These are phyloP conservation scores for Acanthosepion lycidas DNA, from an alignment of 2,888 invertebrate species.

Conservation along the genomic window DNA sequence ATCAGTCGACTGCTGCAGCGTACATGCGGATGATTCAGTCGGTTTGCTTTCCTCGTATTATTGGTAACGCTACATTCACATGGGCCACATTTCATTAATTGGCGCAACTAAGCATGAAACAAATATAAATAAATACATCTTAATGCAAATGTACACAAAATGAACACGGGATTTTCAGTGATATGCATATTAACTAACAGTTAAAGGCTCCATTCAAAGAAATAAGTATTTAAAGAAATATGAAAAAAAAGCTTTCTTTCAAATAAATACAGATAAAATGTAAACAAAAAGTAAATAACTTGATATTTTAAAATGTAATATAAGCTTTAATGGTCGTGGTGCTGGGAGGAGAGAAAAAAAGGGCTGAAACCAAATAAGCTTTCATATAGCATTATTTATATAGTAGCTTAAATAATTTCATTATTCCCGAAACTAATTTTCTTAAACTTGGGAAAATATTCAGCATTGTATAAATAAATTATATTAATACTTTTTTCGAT, in stretches of 20 bases:
- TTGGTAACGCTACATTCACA: constrained; percentile 11
- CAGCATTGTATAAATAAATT: too few species aligned
- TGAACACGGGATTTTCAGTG: not conserved
- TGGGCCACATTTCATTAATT: constrained; percentile 21
- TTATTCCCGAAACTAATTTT: too few species aligned
- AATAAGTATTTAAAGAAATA: not conserved
- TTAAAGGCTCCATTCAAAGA: not conserved
- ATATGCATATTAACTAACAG: not conserved
- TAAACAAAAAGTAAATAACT: too few species aligned
- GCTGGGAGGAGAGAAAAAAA: too few species aligned
- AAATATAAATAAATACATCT: constrained; percentile 1
- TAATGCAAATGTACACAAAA: not conserved
- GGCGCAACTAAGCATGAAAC: not conserved
- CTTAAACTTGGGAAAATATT: too few species aligned
- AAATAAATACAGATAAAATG: not conserved
- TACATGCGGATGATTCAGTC: not conserved
- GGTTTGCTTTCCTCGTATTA: not conserved
- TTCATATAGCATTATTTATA: too few species aligned
- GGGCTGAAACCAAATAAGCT: too few species aligned
- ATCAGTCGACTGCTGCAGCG: not conserved
- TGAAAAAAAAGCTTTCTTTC: not conserved
- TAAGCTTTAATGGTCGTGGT: too few species aligned
- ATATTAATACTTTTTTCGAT: too few species aligned
- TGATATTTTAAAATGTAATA: too few species aligned
- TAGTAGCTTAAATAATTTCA: too few species aligned